Base-by-base conservation (phyloP, 1,140 invertebrate genomes). In the Drosophila fuyamai region DNA sequence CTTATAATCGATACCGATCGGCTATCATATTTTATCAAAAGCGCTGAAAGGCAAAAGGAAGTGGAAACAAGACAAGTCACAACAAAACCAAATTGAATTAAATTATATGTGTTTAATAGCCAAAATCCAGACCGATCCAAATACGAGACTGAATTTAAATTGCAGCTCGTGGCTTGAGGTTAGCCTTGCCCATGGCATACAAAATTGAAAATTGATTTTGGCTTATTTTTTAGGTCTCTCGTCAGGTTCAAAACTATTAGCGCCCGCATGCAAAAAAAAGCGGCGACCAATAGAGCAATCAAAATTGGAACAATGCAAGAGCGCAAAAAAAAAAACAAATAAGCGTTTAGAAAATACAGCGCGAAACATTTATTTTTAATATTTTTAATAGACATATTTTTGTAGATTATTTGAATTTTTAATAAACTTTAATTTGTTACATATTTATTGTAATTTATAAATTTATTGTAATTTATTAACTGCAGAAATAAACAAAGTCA, bases 171-270 rank as follows among this genome's bases (percentile, higher is more conserved):
- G 67, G 13, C 67, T 71, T 44, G 53, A 68, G 38, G 50, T 55
- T 71, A 71, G 68, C 68, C 68, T 71, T 71, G 68, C 68, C 66
- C 66, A 58, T 71, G 68, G 68, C 68, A 71, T 43, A 71, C 65
- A 71, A 58, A 70, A n/a, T 58, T 41, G 53, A 14, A 48, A 70
- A 71, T 71, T 71, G 68, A 71, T 58, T 71, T 71, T 43, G 48
- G 27, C 36, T 16, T 71, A 58, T 47, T 41, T 41, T 47, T 48
- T 71, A 35, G 46, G 44, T 36, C 38, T 58, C 29, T 50, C 29
- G 16, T 71, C 66, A 48, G 68, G 68, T 71, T 71, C 68, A 71
- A 71, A 71, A 68, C 68, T 58, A 71, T 71, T 71, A 71, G 68
- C 68, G 66, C 68, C 68, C 68, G 68, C 53, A 71, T 58, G 66